Evolutionary conservation across 2,113 vertebrate genomes (phyloP), one percentile per base, ranked within the genome.

Genomic region (Dolichallabes microphthalmus): DNA sequence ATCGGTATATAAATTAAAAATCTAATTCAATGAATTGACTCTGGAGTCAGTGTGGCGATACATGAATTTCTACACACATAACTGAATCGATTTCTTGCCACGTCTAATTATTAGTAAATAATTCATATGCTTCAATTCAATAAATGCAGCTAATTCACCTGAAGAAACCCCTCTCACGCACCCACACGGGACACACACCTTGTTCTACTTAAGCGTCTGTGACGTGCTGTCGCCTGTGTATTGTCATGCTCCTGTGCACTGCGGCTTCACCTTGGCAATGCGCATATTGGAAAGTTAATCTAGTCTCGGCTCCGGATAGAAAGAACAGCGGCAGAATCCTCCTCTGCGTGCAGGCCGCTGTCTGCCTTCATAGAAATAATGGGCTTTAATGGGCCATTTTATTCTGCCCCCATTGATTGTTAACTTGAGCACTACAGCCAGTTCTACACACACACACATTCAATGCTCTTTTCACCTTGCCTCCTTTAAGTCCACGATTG

Each of bases 311-410:
- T 85, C 39, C 83, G 85, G 73, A 87, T 80, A 52, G 78, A 79
- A 82, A 80, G 82, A 53, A 81, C 22, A 82, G 84, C 69, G 88
- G 60, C 55, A 81, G 82, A 80, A 60, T 89, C 80, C 85, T 84
- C 78, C 75, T 89, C 87, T 27, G 77, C 61, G 63, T 87, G 80
- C 81, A 82, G 78, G 53, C 86, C 83, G 82, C 90, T 87, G 82
- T 60, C 55, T 79, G 55, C 86, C 86, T 87, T 89, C 86, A 83
- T 85, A 88, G 88, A 88, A 88, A 90, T 92, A 92, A 93, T 91
- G 86, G 88, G 69, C 35, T 77, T 88, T 92, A 91, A 92, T 93
- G 86, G 90, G 84, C 88, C 74, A 84, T 82, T 86, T 66, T 87
- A 82, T 75, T 83, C 52, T 25, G 63, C 82, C 80, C 85, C 25